phyloP scores from a whole-genome alignment of 2,113 vertebrate genomes.

The Ranitomeya variabilis region DNA sequence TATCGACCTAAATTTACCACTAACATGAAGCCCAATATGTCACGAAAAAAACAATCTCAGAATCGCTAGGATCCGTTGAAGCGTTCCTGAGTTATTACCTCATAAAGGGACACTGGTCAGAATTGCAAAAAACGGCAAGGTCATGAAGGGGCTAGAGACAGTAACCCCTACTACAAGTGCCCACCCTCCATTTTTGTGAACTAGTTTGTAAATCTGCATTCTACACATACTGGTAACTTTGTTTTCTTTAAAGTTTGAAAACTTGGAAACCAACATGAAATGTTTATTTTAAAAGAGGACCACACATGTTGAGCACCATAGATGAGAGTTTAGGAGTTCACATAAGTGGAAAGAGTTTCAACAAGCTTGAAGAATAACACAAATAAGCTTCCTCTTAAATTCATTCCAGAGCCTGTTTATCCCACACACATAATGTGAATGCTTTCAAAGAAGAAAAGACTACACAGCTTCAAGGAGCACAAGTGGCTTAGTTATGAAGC shows the following conservation, averaged over 20 bases:
- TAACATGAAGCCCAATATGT: too few species aligned
- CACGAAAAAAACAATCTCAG: too few species aligned
- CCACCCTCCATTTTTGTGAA: not conserved
- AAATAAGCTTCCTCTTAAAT: conserved; percentile 53
- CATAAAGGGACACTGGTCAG: too few species aligned
- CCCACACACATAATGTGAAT: not conserved
- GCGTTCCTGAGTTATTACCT: too few species aligned
- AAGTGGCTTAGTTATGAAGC: not conserved
- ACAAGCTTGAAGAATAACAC: conserved; percentile 36
- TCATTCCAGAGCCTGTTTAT: conserved; percentile 40
- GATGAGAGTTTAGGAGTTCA: conserved; percentile 57
- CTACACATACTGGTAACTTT: conserved; percentile 55
- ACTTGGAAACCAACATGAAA: conserved; percentile 57
- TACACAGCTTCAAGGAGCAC: not conserved
- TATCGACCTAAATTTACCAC: too few species aligned
- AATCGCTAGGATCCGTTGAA: too few species aligned
- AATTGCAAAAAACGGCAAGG: too few species aligned
- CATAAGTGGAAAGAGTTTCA: conserved; percentile 59
- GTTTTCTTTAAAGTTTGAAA: conserved; percentile 48
- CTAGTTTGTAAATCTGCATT: conserved; percentile 27
- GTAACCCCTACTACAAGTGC: too few species aligned
- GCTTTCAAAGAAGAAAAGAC: conserved; percentile 12
- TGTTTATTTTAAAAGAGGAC: conserved; percentile 67
- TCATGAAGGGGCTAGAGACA: too few species aligned
- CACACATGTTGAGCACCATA: conserved; percentile 66